Percentiles rank a stretch among this genome's conserved stretches.
These are phyloP conservation scores for Platalea minor DNA, from an alignment of 2,797 vertebrate genomes.

Conservation along the genomic window DNA sequence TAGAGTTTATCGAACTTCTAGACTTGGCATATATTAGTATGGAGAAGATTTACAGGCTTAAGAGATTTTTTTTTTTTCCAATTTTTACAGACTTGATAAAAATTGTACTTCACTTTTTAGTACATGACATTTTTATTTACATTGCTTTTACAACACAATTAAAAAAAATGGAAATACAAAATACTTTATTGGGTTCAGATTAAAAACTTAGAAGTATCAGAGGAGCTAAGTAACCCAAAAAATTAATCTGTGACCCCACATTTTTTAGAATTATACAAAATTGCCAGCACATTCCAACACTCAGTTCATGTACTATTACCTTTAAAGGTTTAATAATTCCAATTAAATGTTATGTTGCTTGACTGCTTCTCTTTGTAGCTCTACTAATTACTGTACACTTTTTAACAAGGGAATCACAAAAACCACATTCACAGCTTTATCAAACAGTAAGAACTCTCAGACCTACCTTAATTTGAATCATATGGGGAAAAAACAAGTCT, in stretches of 20 bases:
- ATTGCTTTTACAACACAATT: background rate
- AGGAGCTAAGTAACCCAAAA: background rate
- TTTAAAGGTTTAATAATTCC: background rate
- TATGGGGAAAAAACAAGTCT: fast-evolving
- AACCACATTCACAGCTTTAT: background rate
- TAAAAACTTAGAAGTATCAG: background rate
- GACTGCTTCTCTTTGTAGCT: background rate
- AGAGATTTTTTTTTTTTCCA: background rate
- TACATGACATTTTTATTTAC: slow-evolving; percentile 7
- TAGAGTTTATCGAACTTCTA: slow-evolving; percentile 15
- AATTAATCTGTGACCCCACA: background rate
- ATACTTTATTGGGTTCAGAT: background rate
- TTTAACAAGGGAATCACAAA: background rate
- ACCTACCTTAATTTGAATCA: background rate
- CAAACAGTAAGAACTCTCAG: background rate
- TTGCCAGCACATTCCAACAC: background rate
- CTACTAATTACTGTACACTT: background rate
- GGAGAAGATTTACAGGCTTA: slow-evolving; percentile 35
- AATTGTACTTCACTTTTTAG: background rate
- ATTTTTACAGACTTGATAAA: slow-evolving; percentile 10
- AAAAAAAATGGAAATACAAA: slow-evolving; percentile 3
- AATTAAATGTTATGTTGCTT: background rate
- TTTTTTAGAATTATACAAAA: background rate
- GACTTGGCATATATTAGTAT: slow-evolving; percentile 44
- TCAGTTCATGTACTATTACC: background rate